Evolutionary conservation across 2,113 vertebrate genomes (phyloP), one percentile per base, ranked within the genome.

Genomic region (Charadrius vociferus): DNA sequence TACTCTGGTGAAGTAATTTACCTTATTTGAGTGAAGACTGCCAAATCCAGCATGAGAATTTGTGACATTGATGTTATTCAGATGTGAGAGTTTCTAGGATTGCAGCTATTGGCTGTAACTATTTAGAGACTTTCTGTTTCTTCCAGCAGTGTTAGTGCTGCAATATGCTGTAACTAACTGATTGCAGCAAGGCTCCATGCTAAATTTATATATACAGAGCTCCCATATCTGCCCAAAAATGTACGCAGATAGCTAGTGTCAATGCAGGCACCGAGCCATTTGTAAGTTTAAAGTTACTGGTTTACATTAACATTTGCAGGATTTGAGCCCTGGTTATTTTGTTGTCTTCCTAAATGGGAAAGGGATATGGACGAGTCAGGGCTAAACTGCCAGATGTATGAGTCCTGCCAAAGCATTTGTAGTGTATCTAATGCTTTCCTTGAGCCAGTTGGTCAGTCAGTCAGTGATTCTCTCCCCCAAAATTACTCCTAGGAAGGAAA

Each of bases 141-240:
- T 95, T 94, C 94, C 80, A 96, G 78, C 89, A 87, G 21, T 63
- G 59, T 62, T 91, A 53, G 78, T 45, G 50, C 73, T 90, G 81
- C 84, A 91, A 47, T 94, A 94, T 3, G 45, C 93, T 97, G 95
- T 96, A 96, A 96, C 95, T 94, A 97, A 97, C 93, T 90, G 94
- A 97, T 96, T 97, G 94, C 84, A 95, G 78, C 58, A 82, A 73
- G 86, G 62, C 81, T 97, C 84, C 84, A 83, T 82, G 97, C 84
- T 96, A 87, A 75, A 95, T 97, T 95, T 94, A 87, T 86, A 53
- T 70, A 77, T 67, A 95, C 52, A 94, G 65, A 93, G 56, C 65
- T 95, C 81, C 85, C 53, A 73, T 94, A 75, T 89, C 95, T 70
- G 53, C 49, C 68, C 4, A 90, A 91, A 94, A 94, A 88, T 52